Percentiles rank a stretch among this genome's conserved stretches.
These are phyloP conservation scores for Otocyon megalotis DNA, from an alignment of 2,113 vertebrate genomes.

Conservation along the genomic window DNA sequence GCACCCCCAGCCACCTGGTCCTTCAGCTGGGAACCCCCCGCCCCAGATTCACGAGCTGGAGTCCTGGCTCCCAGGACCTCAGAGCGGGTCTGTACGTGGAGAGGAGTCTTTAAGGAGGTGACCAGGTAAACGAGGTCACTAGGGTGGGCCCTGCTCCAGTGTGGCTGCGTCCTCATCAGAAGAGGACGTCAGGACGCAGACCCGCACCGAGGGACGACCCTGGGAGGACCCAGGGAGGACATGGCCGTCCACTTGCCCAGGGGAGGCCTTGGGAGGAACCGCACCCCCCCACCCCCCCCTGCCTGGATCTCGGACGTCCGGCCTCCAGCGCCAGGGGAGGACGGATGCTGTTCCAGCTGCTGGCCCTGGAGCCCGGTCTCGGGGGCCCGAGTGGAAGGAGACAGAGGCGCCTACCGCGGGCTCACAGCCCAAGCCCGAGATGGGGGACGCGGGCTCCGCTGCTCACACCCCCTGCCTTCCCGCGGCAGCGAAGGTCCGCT, in stretches of 20 bases:
- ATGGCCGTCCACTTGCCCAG: rapidly evolving
- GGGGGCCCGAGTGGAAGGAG: too few species aligned
- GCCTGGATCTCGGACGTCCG: too few species aligned
- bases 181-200: not conserved
- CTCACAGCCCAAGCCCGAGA: not conserved
- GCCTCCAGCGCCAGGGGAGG: not conserved
- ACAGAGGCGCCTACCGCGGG: not conserved
- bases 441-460: too few species aligned
- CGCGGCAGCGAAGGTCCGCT: not conserved
- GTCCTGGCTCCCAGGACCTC: not conserved
- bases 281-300: too few species aligned
- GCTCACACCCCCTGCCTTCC: too few species aligned
- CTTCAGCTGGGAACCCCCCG: not conserved
- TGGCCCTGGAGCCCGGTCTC: too few species aligned
- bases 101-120: not conserved
- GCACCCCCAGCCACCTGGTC: too few species aligned
- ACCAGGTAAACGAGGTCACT: not conserved
- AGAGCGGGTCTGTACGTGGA: rapidly evolving
- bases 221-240: not conserved
- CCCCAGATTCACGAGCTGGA: not conserved
- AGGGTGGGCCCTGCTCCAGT: not conserved
- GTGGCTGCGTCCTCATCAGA: too few species aligned
- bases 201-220: rapidly evolving
- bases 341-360: not conserved
- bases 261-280: not conserved